A percentile compares a stretch with the other conserved stretches of the same genome.
Evolutionary conservation across 2,888 invertebrate species (phyloP).

Genomic region (Morinoia aosen): DNA sequence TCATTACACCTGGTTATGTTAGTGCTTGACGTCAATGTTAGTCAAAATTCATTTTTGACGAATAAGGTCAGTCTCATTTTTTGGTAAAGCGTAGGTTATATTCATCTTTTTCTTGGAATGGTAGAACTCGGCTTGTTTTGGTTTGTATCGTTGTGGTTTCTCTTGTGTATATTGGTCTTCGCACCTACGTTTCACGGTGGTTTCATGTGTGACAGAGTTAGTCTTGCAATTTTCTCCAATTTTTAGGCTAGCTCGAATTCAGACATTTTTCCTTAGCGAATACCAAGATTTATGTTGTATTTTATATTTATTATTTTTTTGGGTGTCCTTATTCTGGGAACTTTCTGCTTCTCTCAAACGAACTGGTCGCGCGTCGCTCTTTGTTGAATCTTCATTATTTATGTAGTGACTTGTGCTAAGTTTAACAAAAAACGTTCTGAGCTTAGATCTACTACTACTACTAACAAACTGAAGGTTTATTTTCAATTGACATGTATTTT

Average conservation of each 20-base stretch:
- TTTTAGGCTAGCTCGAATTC: not conserved
- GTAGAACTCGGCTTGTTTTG: not conserved
- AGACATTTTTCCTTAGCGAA: not conserved
- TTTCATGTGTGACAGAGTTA: not conserved
- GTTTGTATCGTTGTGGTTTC: not conserved
- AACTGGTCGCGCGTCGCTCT: not conserved
- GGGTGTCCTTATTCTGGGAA: constrained; percentile 3
- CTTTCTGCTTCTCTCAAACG: not conserved
- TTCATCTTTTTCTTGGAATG: not conserved
- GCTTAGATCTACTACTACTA: not conserved
- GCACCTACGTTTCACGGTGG: not conserved
- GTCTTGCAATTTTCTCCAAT: not conserved
- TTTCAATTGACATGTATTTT: not conserved
- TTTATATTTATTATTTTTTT: not conserved
- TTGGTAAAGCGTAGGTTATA: not conserved
- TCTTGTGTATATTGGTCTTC: not conserved
- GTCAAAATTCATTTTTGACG: no score
- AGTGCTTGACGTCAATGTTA: no score
- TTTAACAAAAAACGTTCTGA: not conserved
- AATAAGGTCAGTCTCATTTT: no score
- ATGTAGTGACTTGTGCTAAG: not conserved
- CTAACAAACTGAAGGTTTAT: not conserved
- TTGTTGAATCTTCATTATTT: not conserved
- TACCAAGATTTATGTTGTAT: not conserved
- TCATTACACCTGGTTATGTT: no score